Evolutionary conservation across 2,797 vertebrate species (phyloP), one percentile per base, ranked within the genome.

Genomic region (Ceryle rudis): DNA sequence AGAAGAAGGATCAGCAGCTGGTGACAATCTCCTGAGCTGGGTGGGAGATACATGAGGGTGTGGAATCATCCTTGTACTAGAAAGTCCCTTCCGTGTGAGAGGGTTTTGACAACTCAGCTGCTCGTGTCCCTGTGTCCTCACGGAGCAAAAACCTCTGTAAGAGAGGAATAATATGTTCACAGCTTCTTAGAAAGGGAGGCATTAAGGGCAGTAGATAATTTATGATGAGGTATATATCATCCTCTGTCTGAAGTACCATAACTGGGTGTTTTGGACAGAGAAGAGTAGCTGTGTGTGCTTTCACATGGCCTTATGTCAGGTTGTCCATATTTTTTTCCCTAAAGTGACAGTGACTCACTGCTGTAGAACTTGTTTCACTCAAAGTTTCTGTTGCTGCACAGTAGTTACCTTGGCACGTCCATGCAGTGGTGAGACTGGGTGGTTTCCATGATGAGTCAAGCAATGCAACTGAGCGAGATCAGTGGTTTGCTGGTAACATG

Each of bases 381-480:
- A 3, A 7, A 46, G 61, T 84, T 70, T 77, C 58, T 87, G 0
- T 61, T 74, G 67, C 51, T 93, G 77, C 46, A 3, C 5, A 1
- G 66, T 33, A 11, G 47, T 61, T 49, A 42, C 21, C 51, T 69
- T 52, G 61, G 33, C 33, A 47, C 1, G 5, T 33, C 62, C n/a
- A 31, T 49, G 69, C 29, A 6, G 31, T 57, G 79, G 26, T 75
- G 72, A 66, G 65, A 4, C 72, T 25, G 87, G 60, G 66, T 75
- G 66, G 51, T 94, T 95, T 91, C 89, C 42, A 25, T 0, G 25
- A 72, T 91, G 94, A 90, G 70, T 95, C 91, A 95, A 62, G 31
- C 66, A 65, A 35, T 25, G 75, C 54, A 42, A 22, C 84, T 4
- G 2, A 49, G 54, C 0, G 0, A 58, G 84, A 65, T 49, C 26